phyloP scores from a whole-genome alignment of 2,797 vertebrate species.

The Astyanax mexicanus region DNA sequence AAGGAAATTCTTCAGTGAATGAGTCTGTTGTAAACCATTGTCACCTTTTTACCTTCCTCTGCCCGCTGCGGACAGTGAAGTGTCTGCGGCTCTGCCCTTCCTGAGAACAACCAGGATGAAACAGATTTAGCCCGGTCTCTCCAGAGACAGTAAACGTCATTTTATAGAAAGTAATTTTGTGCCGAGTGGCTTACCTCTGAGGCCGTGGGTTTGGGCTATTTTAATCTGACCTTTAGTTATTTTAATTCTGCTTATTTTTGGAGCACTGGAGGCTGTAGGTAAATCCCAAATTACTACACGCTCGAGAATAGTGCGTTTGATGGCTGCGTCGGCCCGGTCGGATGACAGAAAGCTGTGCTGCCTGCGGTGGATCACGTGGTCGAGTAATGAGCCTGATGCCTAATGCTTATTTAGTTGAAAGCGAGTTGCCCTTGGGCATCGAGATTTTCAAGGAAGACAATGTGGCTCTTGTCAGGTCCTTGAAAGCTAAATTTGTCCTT shows the following conservation, averaged over 20 bases:
- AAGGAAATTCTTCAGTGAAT: slow-evolving; percentile 26
- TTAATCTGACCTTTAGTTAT: slow-evolving; percentile 59
- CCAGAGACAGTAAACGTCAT: slow-evolving; percentile 36
- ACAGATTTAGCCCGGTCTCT: slow-evolving; percentile 26
- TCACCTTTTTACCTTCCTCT: slow-evolving; percentile 38
- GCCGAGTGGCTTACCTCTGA: slow-evolving; percentile 32
- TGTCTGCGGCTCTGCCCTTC: slow-evolving; percentile 33
- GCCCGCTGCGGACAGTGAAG: slow-evolving; percentile 25
- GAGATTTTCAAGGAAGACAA: slow-evolving; percentile 2
- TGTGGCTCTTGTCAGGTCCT: background rate
- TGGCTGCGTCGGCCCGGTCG: background rate
- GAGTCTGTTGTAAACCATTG: slow-evolving; percentile 7
- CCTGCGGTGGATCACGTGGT: background rate
- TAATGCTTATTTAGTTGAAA: slow-evolving; percentile 3
- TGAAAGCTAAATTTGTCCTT: no score
- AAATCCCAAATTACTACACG: slow-evolving; percentile 16
- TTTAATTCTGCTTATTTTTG: slow-evolving; percentile 55
- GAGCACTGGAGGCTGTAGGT: slow-evolving; percentile 58
- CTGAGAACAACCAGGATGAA: slow-evolving; percentile 17
- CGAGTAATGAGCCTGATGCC: background rate
- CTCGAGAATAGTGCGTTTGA: background rate
- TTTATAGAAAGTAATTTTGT: slow-evolving; percentile 33
- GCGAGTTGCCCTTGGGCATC: background rate
- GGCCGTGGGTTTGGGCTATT: slow-evolving; percentile 50
- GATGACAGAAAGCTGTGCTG: background rate